These are phyloP conservation scores for Saxidomus purpurata DNA, from an alignment of 1,140 invertebrate genomes.

Conservation along the genomic window DNA sequence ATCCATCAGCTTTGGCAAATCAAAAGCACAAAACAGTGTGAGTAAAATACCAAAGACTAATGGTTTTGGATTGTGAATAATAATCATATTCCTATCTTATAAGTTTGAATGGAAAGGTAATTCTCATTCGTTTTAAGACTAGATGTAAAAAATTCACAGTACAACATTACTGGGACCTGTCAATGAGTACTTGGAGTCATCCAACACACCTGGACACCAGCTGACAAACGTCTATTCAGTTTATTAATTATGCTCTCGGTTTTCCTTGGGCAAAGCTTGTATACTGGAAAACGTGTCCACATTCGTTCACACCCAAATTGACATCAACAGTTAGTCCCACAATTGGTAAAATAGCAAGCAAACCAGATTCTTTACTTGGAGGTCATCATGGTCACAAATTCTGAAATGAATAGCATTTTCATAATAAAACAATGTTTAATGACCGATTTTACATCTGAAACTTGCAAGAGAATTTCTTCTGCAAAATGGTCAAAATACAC, in stretches of 20 bases:
- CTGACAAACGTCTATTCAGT: not conserved
- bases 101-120: not conserved
- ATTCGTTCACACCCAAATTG: slow-evolving; percentile 23
- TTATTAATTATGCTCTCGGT: not conserved
- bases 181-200: slow-evolving; percentile 44
- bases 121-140: not conserved
- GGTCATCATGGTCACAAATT: slow-evolving; percentile 62
- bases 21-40: not conserved
- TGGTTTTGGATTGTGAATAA: slow-evolving; percentile 9
- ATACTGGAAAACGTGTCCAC: slow-evolving; percentile 7
- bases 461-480: no score
- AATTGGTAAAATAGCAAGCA: slow-evolving; percentile 30
- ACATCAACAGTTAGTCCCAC: slow-evolving; percentile 45
- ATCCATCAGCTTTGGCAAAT: no score
- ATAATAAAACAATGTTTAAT: not conserved
- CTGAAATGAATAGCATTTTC: not conserved
- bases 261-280: not conserved
- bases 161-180: slow-evolving; percentile 42
- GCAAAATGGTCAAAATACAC: no score
- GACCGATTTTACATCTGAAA: no score
- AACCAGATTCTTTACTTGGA: slow-evolving; percentile 46
- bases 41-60: not conserved
- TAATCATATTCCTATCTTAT: not conserved
- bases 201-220: slow-evolving; percentile 14
- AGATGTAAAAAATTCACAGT: slow-evolving; percentile 51